These are phyloP conservation scores for Zaprionus ghesquierei DNA, from an alignment of 1,140 invertebrate genomes.

Conservation along the genomic window DNA sequence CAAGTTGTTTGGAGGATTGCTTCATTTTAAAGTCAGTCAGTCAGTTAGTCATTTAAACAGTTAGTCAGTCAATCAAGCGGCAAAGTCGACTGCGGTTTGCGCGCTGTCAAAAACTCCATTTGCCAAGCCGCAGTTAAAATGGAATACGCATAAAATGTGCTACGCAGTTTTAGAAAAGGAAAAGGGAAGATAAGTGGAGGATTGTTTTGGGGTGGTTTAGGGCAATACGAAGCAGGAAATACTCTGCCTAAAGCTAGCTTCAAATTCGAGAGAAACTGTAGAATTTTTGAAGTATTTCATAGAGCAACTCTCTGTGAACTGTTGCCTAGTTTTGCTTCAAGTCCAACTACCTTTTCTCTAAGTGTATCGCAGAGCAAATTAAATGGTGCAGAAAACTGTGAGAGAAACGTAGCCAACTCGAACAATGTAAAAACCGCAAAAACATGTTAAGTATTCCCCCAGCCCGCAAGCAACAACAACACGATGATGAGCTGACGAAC, in stretches of 20 bases:
- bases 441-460: slow-evolving; percentile 35
- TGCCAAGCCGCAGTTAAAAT: slow-evolving; percentile 1
- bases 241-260: not conserved
- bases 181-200: not conserved
- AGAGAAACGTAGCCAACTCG: slow-evolving; percentile 53
- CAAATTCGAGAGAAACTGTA: not conserved
- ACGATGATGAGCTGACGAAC: slow-evolving; percentile 35
- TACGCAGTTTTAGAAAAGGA: slow-evolving; percentile 6
- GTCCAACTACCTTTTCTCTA: not conserved
- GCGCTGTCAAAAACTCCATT: slow-evolving; percentile 15
- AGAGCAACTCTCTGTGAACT: not conserved
- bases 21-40: slow-evolving; percentile 16
- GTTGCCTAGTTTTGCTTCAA: not conserved
- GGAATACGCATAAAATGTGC: slow-evolving; percentile 40
- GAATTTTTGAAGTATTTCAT: no score
- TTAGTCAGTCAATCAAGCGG: slow-evolving; percentile 47
- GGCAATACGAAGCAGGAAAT: not conserved
- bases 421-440: slow-evolving; percentile 45
- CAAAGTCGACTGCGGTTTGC: slow-evolving; percentile 45
- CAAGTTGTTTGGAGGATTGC: not conserved
- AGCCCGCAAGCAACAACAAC: slow-evolving; percentile 29
- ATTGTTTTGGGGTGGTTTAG: not conserved
- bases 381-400: slow-evolving; percentile 78
- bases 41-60: slow-evolving; percentile 46
- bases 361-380: slow-evolving; percentile 31